Evolutionary conservation across 2,888 invertebrate species (phyloP), one percentile per base, ranked within the genome.

Genomic region (Theretra japonica): DNA sequence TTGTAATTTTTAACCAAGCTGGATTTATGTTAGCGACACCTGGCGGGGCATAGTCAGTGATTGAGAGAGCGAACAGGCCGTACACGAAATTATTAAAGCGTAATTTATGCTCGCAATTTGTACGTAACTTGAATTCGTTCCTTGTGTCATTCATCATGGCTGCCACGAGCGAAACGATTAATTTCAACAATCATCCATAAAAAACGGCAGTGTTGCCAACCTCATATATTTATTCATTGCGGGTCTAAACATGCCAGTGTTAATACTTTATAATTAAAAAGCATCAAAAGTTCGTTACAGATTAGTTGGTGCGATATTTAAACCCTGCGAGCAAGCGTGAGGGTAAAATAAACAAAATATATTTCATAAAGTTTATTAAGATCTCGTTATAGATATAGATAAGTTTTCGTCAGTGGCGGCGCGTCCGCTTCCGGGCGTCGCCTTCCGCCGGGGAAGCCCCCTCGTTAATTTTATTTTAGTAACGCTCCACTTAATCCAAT

Each of bases 81-180:
- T 90, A 90, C 88, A 88, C 88, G 88, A 89, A 91, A 93, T 93
- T 92, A 93, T 92, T 93, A 92, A 92, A 92, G 88, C 86, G 88
- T 91, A 93, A 94, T 93, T 93, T 93, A 94, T 94, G 91, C 90
- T 87, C 88, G 92, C 91, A 93, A 93, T 94, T 93, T 93, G 91
- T 91, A 91, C 90, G 90, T 88, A 86, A 90, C 91, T 92, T 90
- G 89, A 89, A 93, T 92, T 92, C 88, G 88, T 89, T 92, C 89
- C 91, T 94, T 91, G 89, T 85, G 85, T 91, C 92, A 91, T 94
- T 89, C 93, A 92, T 94, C 93, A 94, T 84, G 76, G 82, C 79
- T 86, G 87, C 85, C 85, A 82, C 76, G 78, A 78, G 79, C 75
- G 77, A 79, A 82, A 78, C 89, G 86, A 90, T 92, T 91, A 88